Conservation (phyloP, 1,140 invertebrate species). For the Latrodectus geometricus region DNA sequence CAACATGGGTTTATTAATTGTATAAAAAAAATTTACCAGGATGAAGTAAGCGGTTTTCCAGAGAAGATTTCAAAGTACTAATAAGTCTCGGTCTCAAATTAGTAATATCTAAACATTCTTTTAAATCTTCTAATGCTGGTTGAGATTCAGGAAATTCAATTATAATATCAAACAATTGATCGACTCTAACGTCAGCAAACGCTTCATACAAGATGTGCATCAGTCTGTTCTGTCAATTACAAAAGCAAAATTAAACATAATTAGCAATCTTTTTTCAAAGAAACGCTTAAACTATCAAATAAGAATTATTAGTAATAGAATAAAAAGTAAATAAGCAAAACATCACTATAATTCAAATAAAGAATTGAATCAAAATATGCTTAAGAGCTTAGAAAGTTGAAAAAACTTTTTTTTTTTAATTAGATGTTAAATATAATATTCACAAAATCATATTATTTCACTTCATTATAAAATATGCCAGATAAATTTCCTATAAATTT, state of each 20-base stretch:
- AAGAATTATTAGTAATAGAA: no score
- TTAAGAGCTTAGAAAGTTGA: no score
- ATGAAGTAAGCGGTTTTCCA: slow-evolving; percentile 83
- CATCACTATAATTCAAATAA: no score
- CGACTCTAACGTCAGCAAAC: slow-evolving; percentile 87
- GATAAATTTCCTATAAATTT: no score
- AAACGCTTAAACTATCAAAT: no score
- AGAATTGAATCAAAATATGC: no score
- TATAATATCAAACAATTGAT: slow-evolving; percentile 95
- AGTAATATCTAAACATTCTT: slow-evolving; percentile 82
- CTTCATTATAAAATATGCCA: no score
- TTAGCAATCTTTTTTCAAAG: background rate
- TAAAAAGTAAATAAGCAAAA: no score
- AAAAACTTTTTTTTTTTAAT: no score
- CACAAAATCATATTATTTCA: no score
- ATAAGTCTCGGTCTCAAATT: slow-evolving; percentile 83
- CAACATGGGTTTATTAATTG: no score
- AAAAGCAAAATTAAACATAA: background rate
- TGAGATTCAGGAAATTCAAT: slow-evolving; percentile 97
- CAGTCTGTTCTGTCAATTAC: slow-evolving; percentile 67
- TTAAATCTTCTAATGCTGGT: slow-evolving; percentile 90
- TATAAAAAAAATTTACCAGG: slow-evolving; percentile 72
- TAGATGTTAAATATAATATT: no score
- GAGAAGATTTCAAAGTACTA: slow-evolving; percentile 80
- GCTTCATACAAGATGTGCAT: slow-evolving; percentile 87